Conservation (phyloP, 2,888 invertebrate genomes). For the Amphipyra berbera region DNA sequence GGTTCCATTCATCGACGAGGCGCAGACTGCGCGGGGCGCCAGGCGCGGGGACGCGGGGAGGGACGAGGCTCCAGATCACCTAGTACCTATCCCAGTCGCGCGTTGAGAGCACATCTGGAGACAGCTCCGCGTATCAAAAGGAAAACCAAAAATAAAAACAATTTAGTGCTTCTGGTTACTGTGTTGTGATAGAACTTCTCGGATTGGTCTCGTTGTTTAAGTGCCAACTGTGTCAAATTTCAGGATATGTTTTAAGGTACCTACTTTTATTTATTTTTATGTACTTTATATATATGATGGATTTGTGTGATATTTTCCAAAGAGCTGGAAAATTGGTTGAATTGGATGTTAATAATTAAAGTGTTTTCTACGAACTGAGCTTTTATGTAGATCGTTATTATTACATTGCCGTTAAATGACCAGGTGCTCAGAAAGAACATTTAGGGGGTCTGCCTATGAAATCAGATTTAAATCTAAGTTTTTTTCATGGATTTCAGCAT, state of each 20-base stretch:
- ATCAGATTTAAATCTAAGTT: background rate
- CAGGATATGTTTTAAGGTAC: conserved; percentile 54
- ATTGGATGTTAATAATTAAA: background rate
- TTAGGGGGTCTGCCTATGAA: background rate
- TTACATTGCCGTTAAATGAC: conserved; percentile 3
- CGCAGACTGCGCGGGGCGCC: conserved; percentile 81
- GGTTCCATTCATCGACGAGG: conserved; percentile 84
- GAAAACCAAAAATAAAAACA: conserved; percentile 41
- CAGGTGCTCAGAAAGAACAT: background rate
- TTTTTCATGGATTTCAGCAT: conserved; percentile 25
- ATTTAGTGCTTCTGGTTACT: conserved; percentile 36
- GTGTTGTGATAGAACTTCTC: conserved; percentile 41
- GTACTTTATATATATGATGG: background rate
- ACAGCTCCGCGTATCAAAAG: conserved; percentile 19
- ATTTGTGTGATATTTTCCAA: background rate
- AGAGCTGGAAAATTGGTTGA: background rate
- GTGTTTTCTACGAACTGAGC: background rate
- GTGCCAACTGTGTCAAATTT: conserved; percentile 30
- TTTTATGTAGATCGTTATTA: conserved; percentile 3
- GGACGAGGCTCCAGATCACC: conserved; percentile 73
- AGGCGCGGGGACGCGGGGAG: conserved; percentile 58
- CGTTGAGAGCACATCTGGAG: conserved; percentile 61
- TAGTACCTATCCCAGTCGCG: conserved; percentile 75
- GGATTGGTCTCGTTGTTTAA: conserved; percentile 17
- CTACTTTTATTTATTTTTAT: background rate